Evolutionary conservation across 2,113 vertebrate genomes (phyloP).

Genomic region (Budorcas taxicolor): DNA sequence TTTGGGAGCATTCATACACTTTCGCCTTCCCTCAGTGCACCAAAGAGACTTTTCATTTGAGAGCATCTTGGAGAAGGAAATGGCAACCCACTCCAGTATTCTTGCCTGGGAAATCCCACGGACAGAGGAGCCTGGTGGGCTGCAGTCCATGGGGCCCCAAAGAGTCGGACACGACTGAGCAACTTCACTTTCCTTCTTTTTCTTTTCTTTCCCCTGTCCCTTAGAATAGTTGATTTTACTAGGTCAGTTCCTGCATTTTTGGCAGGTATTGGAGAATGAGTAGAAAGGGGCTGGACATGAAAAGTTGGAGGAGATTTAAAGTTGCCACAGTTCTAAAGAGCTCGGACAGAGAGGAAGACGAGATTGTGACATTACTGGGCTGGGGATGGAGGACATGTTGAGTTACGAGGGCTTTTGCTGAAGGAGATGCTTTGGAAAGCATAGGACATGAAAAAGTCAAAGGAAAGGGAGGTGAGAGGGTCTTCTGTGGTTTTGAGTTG

Average conservation of each 20-base stretch:
- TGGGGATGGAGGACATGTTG: background rate
- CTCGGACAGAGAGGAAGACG: background rate
- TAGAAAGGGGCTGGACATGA: background rate
- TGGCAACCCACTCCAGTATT: background rate
- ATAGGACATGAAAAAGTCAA: background rate
- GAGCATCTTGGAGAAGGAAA: background rate
- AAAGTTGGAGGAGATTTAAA: background rate
- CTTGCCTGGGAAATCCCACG: background rate
- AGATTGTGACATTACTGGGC: background rate
- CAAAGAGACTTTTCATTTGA: background rate
- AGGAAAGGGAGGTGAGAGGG: background rate
- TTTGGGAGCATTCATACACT: background rate
- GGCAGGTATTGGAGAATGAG: background rate
- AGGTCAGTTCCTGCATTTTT: background rate
- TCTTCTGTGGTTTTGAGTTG: background rate
- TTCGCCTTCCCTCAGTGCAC: background rate
- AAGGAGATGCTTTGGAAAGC: background rate
- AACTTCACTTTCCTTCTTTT: background rate
- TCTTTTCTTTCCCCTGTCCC: background rate
- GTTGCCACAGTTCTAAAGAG: background rate
- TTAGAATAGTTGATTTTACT: background rate
- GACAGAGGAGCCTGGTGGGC: background rate
- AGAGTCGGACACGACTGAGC: rapidly evolving
- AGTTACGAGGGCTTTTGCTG: background rate
- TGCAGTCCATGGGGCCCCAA: background rate